phyloP scores from a whole-genome alignment of 2,113 vertebrate genomes.

The Rhegmatorhina hoffmannsi region DNA sequence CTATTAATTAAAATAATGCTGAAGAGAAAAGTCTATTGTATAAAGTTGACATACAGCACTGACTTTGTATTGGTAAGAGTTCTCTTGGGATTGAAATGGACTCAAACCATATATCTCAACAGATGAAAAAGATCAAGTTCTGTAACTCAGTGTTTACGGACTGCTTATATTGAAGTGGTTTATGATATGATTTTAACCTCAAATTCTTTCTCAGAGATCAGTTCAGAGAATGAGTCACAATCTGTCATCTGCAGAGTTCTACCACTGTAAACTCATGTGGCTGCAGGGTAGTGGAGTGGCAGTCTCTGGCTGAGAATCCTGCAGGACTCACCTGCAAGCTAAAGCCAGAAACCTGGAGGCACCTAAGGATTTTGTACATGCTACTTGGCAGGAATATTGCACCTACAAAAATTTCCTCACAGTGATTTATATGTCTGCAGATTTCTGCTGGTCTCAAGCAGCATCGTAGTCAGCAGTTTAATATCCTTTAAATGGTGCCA shows the following conservation, averaged over 20 bases:
- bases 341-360: not conserved
- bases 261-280: accelerated
- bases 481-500: not conserved
- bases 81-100: not conserved
- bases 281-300: not conserved
- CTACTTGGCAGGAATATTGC: not conserved
- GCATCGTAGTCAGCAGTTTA: not conserved
- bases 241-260: not conserved
- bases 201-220: not conserved
- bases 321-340: not conserved
- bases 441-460: not conserved
- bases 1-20: not conserved
- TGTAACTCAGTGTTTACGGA: not conserved
- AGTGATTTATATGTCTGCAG: not conserved
- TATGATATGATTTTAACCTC: not conserved
- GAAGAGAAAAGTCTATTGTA: not conserved
- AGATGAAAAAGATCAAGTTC: not conserved
- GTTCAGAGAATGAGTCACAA: not conserved
- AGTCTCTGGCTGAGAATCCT: not conserved
- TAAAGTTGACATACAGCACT: not conserved
- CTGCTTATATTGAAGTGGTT: not conserved
- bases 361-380: not conserved
- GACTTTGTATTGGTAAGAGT: not conserved
- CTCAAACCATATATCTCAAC: not conserved
- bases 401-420: not conserved